These are phyloP conservation scores for Macroteleia sp. DNA, from an alignment of 2,888 invertebrate genomes.

Conservation along the genomic window DNA sequence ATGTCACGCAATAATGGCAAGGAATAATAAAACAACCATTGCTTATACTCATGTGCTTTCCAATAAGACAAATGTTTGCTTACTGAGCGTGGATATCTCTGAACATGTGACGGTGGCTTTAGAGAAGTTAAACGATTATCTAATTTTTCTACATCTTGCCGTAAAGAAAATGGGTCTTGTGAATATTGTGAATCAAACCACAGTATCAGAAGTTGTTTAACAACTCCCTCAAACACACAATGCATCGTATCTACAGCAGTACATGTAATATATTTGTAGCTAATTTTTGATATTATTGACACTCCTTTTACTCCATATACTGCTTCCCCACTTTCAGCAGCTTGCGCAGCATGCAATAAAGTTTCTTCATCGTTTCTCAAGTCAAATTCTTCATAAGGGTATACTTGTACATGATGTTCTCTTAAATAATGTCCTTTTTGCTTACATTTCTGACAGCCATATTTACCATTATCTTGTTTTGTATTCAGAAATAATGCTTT, in stretches of 20 bases:
- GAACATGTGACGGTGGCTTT: neutral
- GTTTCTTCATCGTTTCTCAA: neutral
- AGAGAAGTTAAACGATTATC: neutral
- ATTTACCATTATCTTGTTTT: slow-evolving; percentile 25
- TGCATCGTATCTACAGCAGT: neutral
- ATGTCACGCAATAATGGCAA: neutral
- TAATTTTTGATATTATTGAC: neutral
- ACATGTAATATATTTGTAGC: neutral
- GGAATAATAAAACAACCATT: neutral
- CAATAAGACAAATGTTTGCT: neutral
- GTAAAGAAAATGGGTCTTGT: neutral
- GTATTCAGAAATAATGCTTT: slow-evolving; percentile 7
- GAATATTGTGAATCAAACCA: neutral
- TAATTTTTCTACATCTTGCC: neutral
- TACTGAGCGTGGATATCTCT: neutral
- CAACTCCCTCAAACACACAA: neutral
- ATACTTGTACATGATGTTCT: neutral
- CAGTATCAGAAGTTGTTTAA: neutral
- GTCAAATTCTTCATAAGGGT: neutral
- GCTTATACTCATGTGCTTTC: neutral
- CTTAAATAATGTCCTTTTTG: neutral
- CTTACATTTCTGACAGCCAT: slow-evolving; percentile 4
- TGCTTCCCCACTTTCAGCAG: neutral
- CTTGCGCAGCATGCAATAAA: too few species aligned
- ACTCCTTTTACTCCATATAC: neutral